Evolutionary conservation across 2,888 invertebrate genomes (phyloP).

Genomic region (Pachycephus smyrnensis): DNA sequence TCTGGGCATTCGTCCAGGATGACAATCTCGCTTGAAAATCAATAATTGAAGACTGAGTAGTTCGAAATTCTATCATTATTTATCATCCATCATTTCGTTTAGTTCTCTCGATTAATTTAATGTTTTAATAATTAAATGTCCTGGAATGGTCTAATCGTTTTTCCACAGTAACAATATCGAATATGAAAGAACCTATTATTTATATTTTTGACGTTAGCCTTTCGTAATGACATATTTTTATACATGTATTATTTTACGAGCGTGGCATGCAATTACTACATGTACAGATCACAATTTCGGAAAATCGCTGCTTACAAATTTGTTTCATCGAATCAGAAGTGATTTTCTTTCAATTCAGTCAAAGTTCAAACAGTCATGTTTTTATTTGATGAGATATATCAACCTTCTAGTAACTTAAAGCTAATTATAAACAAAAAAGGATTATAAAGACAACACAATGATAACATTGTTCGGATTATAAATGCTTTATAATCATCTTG

Average conservation of each 20-base stretch:
- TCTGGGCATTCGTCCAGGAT: conserved; percentile 19
- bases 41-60: conserved; percentile 22
- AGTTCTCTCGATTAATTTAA: neutral
- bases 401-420: neutral
- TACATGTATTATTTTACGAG: conserved; percentile 1
- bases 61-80: conserved; percentile 17
- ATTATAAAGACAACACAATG: neutral
- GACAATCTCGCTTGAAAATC: conserved; percentile 19
- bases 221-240: conserved; percentile 1
- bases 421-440: neutral
- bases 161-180: neutral
- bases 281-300: neutral
- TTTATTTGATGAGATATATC: neutral
- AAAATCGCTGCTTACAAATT: neutral
- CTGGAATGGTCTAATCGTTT: conserved; percentile 17
- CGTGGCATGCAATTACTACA: neutral
- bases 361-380: neutral
- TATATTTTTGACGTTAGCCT: neutral
- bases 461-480: neutral
- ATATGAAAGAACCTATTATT: neutral
- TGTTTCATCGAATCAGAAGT: neutral
- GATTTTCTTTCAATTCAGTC: neutral
- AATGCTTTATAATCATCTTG: neutral
- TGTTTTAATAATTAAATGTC: conserved; percentile 11
- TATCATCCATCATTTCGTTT: conserved; percentile 1